Evolutionary conservation across 1,140 invertebrate genomes (phyloP).

Genomic region (Dreissena rostriformis): DNA sequence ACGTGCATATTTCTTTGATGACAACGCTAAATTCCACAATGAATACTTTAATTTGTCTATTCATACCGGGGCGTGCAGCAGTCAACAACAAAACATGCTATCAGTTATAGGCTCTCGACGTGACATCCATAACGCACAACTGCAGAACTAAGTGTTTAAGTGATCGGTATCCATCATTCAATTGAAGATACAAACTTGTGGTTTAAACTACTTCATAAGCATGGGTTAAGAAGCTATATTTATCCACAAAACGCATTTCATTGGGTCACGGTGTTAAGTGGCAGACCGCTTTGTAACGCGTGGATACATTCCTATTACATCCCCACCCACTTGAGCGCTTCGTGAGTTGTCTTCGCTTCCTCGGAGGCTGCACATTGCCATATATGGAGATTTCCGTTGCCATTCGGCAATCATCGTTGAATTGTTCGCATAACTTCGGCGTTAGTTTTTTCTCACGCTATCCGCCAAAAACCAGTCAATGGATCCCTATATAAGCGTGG

Average conservation of each 20-base stretch:
- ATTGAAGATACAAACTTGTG: background rate
- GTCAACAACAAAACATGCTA: no score
- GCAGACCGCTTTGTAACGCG: background rate
- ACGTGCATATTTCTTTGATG: no score
- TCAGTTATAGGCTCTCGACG: no score
- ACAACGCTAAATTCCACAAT: no score
- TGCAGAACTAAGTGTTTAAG: no score
- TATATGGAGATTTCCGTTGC: background rate
- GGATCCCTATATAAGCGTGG: background rate
- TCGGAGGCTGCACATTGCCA: background rate
- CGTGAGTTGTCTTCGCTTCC: no score
- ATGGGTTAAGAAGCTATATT: background rate
- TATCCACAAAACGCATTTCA: background rate
- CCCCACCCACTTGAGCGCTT: no score
- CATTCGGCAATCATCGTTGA: background rate
- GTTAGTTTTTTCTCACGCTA: slow-evolving; percentile 1
- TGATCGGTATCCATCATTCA: no score
- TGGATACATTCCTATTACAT: background rate
- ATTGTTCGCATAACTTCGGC: slow-evolving; percentile 3
- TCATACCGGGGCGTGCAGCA: no score
- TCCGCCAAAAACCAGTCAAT: background rate
- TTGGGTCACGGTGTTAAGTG: slow-evolving; percentile 4
- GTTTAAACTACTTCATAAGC: background rate
- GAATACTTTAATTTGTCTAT: no score
- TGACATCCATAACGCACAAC: no score